A percentile compares a stretch with the other conserved stretches of the same genome.
Conservation (phyloP, 2,113 vertebrate species). For the Cettia cetti region DNA sequence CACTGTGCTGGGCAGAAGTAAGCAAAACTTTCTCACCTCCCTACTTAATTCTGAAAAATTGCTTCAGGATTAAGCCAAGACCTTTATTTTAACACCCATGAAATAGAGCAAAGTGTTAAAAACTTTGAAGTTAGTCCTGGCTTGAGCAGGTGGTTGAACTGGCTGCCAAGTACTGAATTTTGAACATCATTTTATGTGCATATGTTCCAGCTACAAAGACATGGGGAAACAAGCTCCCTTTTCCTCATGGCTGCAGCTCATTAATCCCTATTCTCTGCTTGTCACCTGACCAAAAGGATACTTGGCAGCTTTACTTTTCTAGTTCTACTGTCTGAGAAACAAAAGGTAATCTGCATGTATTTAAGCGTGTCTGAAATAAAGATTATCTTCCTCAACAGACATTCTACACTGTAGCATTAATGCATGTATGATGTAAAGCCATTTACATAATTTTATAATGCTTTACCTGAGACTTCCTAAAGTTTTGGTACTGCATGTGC, state of each 20-base stretch:
- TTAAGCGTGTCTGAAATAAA: neutral
- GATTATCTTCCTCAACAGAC: neutral
- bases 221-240: neutral
- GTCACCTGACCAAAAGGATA: neutral
- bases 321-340: neutral
- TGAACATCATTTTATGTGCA: neutral
- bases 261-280: constrained; percentile 35
- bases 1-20: neutral
- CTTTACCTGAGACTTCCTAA: neutral
- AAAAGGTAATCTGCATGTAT: neutral
- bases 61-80: neutral
- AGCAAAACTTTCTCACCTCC: neutral
- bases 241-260: neutral
- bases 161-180: neutral
- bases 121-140: neutral
- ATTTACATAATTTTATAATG: neutral
- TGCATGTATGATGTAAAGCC: neutral
- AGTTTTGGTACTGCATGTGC: neutral
- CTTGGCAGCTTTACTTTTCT: neutral
- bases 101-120: neutral
- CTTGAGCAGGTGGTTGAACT: neutral
- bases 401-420: neutral
- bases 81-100: neutral
- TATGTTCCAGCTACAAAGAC: neutral
- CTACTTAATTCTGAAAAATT: neutral